Conservation (phyloP, 2,888 invertebrate species). For the Gnatocerus cornutus region DNA sequence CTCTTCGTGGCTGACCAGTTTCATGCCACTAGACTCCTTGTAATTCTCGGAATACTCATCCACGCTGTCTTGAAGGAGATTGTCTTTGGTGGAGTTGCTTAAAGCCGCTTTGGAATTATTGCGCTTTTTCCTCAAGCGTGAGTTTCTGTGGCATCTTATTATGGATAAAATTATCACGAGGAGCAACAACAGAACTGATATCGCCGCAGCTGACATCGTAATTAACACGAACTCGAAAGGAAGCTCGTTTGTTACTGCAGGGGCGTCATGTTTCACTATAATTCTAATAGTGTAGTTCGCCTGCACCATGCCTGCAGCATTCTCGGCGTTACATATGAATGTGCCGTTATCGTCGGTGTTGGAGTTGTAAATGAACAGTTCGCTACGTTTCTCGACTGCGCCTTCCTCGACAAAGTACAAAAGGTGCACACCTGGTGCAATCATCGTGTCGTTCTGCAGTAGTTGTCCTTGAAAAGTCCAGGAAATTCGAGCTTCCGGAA, state of each 20-base stretch:
- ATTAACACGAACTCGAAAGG: constrained; percentile 80
- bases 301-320: constrained; percentile 85
- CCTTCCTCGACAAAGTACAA: constrained; percentile 83
- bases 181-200: constrained; percentile 78
- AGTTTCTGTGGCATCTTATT: constrained; percentile 69
- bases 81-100: constrained; percentile 68
- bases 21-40: constrained; percentile 61
- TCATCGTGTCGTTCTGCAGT: constrained; percentile 82
- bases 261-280: constrained; percentile 76
- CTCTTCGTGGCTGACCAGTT: constrained; percentile 60
- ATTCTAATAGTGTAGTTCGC: constrained; percentile 88
- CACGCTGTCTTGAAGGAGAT: constrained; percentile 63
- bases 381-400: constrained; percentile 82
- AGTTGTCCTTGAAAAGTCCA: constrained; percentile 90
- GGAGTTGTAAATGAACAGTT: constrained; percentile 85
- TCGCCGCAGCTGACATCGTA: constrained; percentile 78
- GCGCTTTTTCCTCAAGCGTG: constrained; percentile 72
- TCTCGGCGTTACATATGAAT: constrained; percentile 89
- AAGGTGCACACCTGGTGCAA: constrained; percentile 79
- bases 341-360: constrained; percentile 88
- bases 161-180: constrained; percentile 80
- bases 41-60: constrained; percentile 63
- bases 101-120: constrained; percentile 72
- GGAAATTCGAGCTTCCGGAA: constrained; percentile 86
- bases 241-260: constrained; percentile 54